Evolutionary conservation across 2,888 invertebrate genomes (phyloP).

Genomic region (Diarsia dahlii): DNA sequence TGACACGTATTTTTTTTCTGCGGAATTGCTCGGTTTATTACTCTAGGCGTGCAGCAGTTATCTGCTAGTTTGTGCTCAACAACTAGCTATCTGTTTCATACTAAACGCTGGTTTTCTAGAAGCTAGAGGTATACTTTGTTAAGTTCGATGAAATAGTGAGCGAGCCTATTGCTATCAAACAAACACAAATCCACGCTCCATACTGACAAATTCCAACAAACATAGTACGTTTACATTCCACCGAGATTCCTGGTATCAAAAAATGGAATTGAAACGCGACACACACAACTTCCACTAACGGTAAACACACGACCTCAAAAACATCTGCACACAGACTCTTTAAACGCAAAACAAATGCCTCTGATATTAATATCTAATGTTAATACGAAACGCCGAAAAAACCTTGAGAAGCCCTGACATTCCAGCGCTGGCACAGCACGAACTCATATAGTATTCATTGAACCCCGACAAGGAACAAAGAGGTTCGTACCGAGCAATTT

Average conservation of each 20-base stretch:
- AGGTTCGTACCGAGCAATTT: constrained; percentile 58
- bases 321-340: constrained; percentile 25
- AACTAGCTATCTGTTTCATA: background rate
- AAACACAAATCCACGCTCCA: background rate
- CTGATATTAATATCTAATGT: constrained; percentile 58
- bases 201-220: background rate
- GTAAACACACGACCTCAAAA: constrained; percentile 10
- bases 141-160: background rate
- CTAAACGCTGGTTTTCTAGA: background rate
- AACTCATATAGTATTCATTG: constrained; percentile 69
- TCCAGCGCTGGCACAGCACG: constrained; percentile 50
- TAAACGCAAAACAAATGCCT: constrained; percentile 35
- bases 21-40: background rate
- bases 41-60: background rate
- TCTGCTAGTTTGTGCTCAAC: background rate
- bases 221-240: background rate
- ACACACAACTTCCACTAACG: background rate
- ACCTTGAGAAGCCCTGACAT: constrained; percentile 55
- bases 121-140: background rate
- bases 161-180: background rate
- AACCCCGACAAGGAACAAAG: constrained; percentile 61
- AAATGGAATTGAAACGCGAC: background rate
- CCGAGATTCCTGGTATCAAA: background rate
- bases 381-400: constrained; percentile 55
- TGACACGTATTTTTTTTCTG: background rate